Conservation (phyloP, 2,888 invertebrate species). For the Spatulosminthurus flaviceps region DNA sequence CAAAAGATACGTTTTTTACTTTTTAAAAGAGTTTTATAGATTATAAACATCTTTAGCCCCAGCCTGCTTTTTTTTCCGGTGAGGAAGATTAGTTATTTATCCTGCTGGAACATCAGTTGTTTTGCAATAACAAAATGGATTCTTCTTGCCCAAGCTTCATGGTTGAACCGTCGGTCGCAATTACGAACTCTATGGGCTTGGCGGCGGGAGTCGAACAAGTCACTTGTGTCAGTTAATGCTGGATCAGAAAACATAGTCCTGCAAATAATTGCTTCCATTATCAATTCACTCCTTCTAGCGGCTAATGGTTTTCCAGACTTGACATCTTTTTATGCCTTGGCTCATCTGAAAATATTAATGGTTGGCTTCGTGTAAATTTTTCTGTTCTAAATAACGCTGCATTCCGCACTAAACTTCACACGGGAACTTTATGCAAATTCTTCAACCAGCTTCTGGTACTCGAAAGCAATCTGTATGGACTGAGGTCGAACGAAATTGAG, state of each 20-base stretch:
- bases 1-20: too few relatives aligned
- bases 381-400: slow-evolving; percentile 48
- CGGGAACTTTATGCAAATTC: slow-evolving; percentile 55
- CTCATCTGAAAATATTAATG: slow-evolving; percentile 61
- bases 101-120: not conserved
- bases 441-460: slow-evolving; percentile 58
- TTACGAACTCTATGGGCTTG: slow-evolving; percentile 56
- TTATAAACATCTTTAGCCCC: too few relatives aligned
- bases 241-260: slow-evolving; percentile 46
- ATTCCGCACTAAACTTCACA: slow-evolving; percentile 55
- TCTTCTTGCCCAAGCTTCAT: slow-evolving; percentile 16
- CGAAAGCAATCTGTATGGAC: slow-evolving; percentile 50
- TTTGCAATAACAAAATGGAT: slow-evolving; percentile 9
- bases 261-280: slow-evolving; percentile 58
- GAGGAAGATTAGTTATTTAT: too few relatives aligned
- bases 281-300: slow-evolving; percentile 57
- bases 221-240: slow-evolving; percentile 39
- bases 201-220: slow-evolving; percentile 55
- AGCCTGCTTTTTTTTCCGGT: too few relatives aligned
- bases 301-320: slow-evolving; percentile 53
- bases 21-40: too few relatives aligned
- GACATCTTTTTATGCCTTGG: slow-evolving; percentile 51
- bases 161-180: slow-evolving; percentile 10
- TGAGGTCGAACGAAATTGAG: slow-evolving; percentile 48
- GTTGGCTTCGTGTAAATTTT: slow-evolving; percentile 57